Conservation (phyloP, 1,140 invertebrate genomes). For the Heterodera schachtii region DNA sequence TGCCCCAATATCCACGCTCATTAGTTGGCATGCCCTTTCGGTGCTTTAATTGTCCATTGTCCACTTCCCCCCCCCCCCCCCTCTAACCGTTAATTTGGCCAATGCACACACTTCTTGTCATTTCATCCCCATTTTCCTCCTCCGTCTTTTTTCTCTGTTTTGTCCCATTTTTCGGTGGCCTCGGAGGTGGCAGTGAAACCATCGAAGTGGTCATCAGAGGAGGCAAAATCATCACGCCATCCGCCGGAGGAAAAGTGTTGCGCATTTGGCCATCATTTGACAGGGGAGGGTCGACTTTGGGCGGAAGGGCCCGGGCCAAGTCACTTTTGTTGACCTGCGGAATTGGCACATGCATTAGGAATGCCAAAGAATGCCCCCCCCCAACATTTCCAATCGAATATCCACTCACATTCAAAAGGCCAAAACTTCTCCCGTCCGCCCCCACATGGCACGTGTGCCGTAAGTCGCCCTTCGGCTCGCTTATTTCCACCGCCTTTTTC, state of each 20-base stretch:
- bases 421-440: constrained; percentile 91
- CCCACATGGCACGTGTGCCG: constrained; percentile 96
- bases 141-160: not conserved
- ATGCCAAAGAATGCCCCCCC: not conserved
- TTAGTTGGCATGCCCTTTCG: too few species aligned
- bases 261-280: not conserved
- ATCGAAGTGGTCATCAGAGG: constrained; percentile 21
- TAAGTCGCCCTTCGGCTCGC: constrained; percentile 89
- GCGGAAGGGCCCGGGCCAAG: constrained; percentile 28
- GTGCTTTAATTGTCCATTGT: too few species aligned
- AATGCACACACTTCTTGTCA: constrained; percentile 17
- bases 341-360: not conserved
- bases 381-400: not conserved
- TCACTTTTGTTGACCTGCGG: constrained; percentile 44
- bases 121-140: not conserved
- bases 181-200: constrained; percentile 21
- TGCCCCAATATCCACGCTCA: too few species aligned
- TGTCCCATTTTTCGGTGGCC: constrained; percentile 11
- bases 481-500: constrained; percentile 76
- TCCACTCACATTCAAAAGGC: constrained; percentile 66
- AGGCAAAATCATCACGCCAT: constrained; percentile 17
- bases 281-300: not conserved
- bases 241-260: not conserved
- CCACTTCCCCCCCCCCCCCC: too few species aligned
- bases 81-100: not conserved